These are phyloP conservation scores for Cephalotes varians DNA, from an alignment of 2,888 invertebrate genomes.

Conservation along the genomic window DNA sequence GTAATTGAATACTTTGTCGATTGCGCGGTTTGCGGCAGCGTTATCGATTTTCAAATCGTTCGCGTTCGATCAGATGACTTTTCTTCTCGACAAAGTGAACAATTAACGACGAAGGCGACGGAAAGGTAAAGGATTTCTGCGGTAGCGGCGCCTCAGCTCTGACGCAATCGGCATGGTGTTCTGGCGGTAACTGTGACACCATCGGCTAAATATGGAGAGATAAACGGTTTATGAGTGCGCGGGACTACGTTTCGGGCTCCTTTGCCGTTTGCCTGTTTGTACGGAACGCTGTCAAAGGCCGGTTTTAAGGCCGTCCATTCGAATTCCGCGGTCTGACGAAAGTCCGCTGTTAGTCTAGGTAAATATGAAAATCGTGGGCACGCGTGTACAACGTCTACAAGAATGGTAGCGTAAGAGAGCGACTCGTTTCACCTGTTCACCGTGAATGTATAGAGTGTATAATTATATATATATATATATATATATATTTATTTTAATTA, in stretches of 20 bases:
- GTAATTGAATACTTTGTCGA: background rate
- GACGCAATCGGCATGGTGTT: conserved; percentile 68
- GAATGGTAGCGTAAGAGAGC: background rate
- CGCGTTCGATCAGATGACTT: conserved; percentile 1
- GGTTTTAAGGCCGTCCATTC: conserved; percentile 46
- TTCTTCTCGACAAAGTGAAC: background rate
- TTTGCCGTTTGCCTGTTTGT: conserved; percentile 36
- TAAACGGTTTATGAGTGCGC: conserved; percentile 47
- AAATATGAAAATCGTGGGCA: conserved; percentile 24
- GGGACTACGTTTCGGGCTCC: conserved; percentile 48
- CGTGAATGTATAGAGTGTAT: background rate
- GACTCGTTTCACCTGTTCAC: background rate
- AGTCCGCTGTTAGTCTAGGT: conserved; percentile 11
- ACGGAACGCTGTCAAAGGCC: conserved; percentile 16
- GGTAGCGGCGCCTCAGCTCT: conserved; percentile 51
- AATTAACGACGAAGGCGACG: background rate
- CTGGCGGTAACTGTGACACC: conserved; percentile 58
- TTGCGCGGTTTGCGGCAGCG: background rate
- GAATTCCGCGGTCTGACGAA: conserved; percentile 43
- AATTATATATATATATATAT: background rate
- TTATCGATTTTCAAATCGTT: background rate
- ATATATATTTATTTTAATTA: background rate
- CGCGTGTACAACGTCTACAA: background rate
- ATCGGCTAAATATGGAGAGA: conserved; percentile 66
- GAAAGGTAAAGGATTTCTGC: conserved; percentile 27